Evolutionary conservation across 2,113 vertebrate species (phyloP), one percentile per base, ranked within the genome.

Genomic region (Rhegmatorhina hoffmannsi): DNA sequence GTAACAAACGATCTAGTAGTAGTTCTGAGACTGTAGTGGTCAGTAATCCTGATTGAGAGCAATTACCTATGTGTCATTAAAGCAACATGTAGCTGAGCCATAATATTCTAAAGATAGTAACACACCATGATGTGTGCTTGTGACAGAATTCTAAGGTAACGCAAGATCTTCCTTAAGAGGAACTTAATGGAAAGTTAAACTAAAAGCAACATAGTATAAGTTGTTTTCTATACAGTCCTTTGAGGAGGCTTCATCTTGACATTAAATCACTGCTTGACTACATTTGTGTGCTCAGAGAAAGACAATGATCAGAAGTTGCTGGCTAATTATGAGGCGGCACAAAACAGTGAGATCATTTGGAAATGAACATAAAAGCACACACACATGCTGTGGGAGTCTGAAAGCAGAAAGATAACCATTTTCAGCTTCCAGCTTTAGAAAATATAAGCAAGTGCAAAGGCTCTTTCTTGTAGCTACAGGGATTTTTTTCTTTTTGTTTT

Each of bases 101-200:
- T 76, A 79, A 76, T 33, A 43, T 38, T 79, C 89, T 92, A 92
- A 96, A 95, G 26, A 96, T 80, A 90, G 75, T 13, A 83, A 80
- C 62, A 33, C 29, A 38, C 66, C 46, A 8, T 90, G 79, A 73
- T 14, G 12, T 82, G 53, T 70, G 38, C 40, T 87, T 58, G 33
- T 92, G 87, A 80, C 89, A 80, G 67, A 82, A 43, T 11, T 55
- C 34, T 13, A 78, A 76, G 34, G 53, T 56, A 94, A 64, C 25
- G 7, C 33, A 73, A 82, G 23, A 52, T 46, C 50, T 89, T 75
- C 60, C 76, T 72, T 64, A 78, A 75, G 44, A 82, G 69, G 89
- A 68, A 73, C 70, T 79, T 74, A 55, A 2, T 83, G 47, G 31
- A 91, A 90, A 90, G 36, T 53, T 79, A 84, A 84, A 60, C n/a